Percentiles rank a stretch among this genome's conserved stretches.
Evolutionary conservation across 2,113 vertebrate genomes (phyloP).

Genomic region (Megaleporinus macrocephalus): DNA sequence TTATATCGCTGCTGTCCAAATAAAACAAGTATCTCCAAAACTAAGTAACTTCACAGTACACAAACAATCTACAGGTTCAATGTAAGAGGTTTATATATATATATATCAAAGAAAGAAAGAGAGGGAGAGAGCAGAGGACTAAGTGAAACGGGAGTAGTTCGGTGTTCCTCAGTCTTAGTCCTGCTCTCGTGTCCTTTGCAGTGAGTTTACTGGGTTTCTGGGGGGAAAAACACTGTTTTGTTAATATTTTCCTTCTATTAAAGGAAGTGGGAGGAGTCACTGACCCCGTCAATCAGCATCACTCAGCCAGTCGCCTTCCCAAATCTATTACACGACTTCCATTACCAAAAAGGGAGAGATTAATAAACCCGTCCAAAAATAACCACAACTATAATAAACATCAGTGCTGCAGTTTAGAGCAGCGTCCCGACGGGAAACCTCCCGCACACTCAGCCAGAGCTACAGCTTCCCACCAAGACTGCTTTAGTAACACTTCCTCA

Average conservation of each 20-base stretch:
- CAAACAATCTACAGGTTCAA: too few relatives aligned
- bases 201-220: slow-evolving; percentile 5
- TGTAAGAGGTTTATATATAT: too few relatives aligned
- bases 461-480: too few relatives aligned
- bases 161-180: neutral
- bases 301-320: neutral
- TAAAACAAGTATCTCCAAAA: too few relatives aligned
- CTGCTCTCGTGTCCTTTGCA: slow-evolving; percentile 23
- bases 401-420: too few relatives aligned
- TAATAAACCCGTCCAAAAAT: neutral
- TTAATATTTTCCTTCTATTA: slow-evolving; percentile 38
- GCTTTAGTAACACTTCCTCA: too few relatives aligned
- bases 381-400: neutral
- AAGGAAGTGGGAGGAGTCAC: slow-evolving; percentile 19
- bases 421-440: too few relatives aligned
- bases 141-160: neutral
- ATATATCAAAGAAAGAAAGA: too few relatives aligned
- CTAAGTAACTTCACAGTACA: too few relatives aligned
- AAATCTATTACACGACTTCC: neutral
- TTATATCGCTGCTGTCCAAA: too few relatives aligned
- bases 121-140: neutral
- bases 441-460: too few relatives aligned
- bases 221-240: slow-evolving; percentile 23
- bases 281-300: neutral
- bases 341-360: neutral